Evolutionary conservation across 2,888 invertebrate genomes (phyloP), one percentile per base, ranked within the genome.

Genomic region (Dione juno): DNA sequence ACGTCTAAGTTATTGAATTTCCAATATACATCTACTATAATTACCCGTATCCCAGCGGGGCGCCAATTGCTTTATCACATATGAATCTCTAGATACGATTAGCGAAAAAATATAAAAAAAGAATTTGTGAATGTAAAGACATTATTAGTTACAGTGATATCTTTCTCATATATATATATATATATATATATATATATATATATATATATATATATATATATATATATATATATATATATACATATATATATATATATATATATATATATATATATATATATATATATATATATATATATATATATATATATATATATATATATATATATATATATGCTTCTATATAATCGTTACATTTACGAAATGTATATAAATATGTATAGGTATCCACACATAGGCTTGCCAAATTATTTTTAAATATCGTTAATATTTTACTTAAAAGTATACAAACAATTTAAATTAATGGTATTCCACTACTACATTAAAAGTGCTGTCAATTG

Each of bases 21-120:
- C n/a, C 72, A 78, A 76, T 81, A 78, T 80, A 78, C 77, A 76
- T 75, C 77, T n/a, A 75, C 80, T 84, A 82, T 86, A 92, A 92
- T 92, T 92, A 92, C 92, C 92, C 92, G 89, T 89, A 93, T 92
- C 85, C 72, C 87, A 76, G 82, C 87, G 80, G 90, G 91, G 84
- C 82, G 88, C 84, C 91, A 88, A 89, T 90, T 89, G 88, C 81
- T 81, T 88, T 91, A 92, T 92, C 90, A 82, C 76, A 77, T 70
- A 77, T 40, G 50, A 50, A 64, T 77, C 71, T 67, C 58, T 48
- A 71, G 48, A 52, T 66, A 43, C 65, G 53, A 64, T 59, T 16
- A 54, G 45, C 63, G 64, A 64, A 71, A 66, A 66, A 63, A 11
- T 73, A 53, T 53, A 14, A 28, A 28, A n/a, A 28, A 28, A 28